phyloP scores from a whole-genome alignment of 2,113 vertebrate species.

The Fregetta grallaria region DNA sequence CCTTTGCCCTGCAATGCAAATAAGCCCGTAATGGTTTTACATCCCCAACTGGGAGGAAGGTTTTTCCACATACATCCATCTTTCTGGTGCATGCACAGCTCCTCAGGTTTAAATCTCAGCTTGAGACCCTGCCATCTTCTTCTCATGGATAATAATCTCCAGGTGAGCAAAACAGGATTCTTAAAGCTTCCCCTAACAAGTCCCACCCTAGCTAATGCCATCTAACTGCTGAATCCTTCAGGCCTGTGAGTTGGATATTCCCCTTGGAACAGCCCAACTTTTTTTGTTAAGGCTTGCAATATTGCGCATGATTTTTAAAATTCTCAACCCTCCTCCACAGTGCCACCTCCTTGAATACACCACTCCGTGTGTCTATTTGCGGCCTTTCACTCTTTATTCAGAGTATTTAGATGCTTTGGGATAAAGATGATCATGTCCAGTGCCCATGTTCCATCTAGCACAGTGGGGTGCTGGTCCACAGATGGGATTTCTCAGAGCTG shows the following conservation, averaged over 20 bases:
- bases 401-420: neutral
- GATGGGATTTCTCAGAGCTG: fast-evolving
- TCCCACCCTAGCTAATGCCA: neutral
- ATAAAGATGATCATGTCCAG: neutral
- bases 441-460: neutral
- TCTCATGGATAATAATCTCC: neutral
- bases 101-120: neutral
- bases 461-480: neutral
- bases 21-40: neutral
- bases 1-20: neutral
- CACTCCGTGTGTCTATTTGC: too few species aligned
- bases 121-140: neutral
- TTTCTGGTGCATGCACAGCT: neutral
- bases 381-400: neutral
- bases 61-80: neutral
- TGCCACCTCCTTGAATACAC: neutral
- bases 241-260: neutral
- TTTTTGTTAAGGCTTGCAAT: neutral
- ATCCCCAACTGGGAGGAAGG: neutral
- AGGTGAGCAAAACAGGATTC: neutral
- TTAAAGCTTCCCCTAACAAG: neutral
- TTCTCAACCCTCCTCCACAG: neutral
- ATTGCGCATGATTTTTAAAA: neutral
- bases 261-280: neutral
- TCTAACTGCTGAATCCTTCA: neutral